Evolutionary conservation across 2,113 vertebrate genomes (phyloP).

Genomic region (Microtus ochrogaster): DNA sequence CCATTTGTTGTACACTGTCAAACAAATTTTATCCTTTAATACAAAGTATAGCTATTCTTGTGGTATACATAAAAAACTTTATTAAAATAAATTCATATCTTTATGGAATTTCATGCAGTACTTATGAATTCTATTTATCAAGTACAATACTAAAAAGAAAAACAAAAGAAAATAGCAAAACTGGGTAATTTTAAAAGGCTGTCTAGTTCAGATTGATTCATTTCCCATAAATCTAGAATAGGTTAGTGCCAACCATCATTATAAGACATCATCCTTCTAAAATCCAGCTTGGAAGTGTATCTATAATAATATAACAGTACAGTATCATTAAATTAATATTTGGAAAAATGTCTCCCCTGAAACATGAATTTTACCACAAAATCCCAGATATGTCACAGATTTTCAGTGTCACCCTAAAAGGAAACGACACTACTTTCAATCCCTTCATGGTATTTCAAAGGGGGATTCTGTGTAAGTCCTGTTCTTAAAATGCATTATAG

Average conservation of each 20-base stretch:
- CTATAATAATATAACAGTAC: not conserved
- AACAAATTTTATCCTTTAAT: constrained; percentile 36
- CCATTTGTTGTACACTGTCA: constrained; percentile 16
- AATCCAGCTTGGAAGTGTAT: not conserved
- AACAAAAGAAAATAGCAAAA: not conserved
- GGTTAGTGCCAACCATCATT: not conserved
- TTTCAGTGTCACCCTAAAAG: not conserved
- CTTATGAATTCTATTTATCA: constrained; percentile 6
- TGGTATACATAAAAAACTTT: constrained; percentile 6
- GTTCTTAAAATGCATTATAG: not conserved
- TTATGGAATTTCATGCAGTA: not conserved
- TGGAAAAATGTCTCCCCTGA: not conserved
- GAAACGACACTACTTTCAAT: not conserved
- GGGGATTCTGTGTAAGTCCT: not conserved
- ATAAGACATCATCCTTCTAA: not conserved
- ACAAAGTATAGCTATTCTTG: not conserved
- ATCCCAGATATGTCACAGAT: not conserved
- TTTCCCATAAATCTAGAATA: not conserved
- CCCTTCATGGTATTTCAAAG: fast-evolving
- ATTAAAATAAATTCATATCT: constrained; percentile 21
- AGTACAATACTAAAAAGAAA: not conserved
- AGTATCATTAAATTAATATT: not conserved
- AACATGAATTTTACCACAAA: not conserved
- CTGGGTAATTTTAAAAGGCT: not conserved
- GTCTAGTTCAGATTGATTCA: not conserved